Evolutionary conservation across 2,113 vertebrate species (phyloP), one percentile per base, ranked within the genome.

Genomic region (Ictalurus furcatus): DNA sequence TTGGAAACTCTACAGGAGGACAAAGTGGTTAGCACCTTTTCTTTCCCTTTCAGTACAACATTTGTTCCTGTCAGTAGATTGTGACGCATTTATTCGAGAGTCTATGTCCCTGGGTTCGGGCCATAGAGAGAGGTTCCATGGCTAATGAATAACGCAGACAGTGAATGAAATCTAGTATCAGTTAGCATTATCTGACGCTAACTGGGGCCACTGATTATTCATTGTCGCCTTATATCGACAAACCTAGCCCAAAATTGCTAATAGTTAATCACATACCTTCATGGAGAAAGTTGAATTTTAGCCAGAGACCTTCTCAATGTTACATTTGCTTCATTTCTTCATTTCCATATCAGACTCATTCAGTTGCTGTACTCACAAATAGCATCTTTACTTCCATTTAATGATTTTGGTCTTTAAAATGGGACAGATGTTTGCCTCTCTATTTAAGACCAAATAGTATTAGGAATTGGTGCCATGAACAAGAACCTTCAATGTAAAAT

Each of bases 1-100:
- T 92, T 93, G 95, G 94, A 95, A 95, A 94, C 95, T 94, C 95
- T 95, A 95, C 95, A 97, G 96, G 96, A 96, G 94, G 96, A 96
- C 94, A 96, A 96, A 96, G 95, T 96, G 96, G 96, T 97, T 94
- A 96, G 96, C 94, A 94, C 95, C 92, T 71, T 73, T 94, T 94
- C 90, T 89, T 91, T 79, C 89, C 84, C 74, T 85, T 87, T 94
- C 88, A 3, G 71, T 40, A 44, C 65, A 92, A 91, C 92, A 88
- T 88, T 85, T 88, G 87, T 89, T 89, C 91, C 87, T 90, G 88
- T 91, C 83, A 90, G 37, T 37, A 78, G 74, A 78, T 13, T 80
- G n/a, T 80, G n/a, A 30, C 30, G 61, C 56, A 83, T 83, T 83
- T 81, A 59, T 59, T 13, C 30, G 8, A 59, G 30, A 59, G 30